Evolutionary conservation across 2,888 invertebrate species (phyloP), one percentile per base, ranked within the genome.

Genomic region (Pandemis heparana): DNA sequence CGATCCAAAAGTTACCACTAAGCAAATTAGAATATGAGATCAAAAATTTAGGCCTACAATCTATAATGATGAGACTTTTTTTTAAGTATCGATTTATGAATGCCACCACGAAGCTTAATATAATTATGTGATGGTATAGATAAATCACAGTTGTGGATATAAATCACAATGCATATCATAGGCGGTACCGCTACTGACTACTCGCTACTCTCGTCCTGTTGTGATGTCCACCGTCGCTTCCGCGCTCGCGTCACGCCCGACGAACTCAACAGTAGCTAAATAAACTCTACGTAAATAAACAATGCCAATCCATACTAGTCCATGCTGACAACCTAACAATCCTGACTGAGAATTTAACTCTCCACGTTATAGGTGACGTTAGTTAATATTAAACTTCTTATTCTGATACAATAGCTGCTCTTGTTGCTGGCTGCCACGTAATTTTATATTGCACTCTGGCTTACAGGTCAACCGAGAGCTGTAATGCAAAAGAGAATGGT

Each of bases 21-120:
- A 93, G 93, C 94, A 94, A 94, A 94, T 94, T 90, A 94, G 94
- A 94, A 92, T 93, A 94, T 94, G 94, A 94, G 94, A 94, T 94
- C 94, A 94, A 92, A 92, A 90, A 89, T 91, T 89, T 94, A 94
- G 94, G 94, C 94, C 94, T 94, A 94, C 92, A 87, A 89, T 91
- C 94, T 94, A 94, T 86, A 86, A 87, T 88, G 90, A 90, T 90
- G 91, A 91, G 90, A 91, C 88, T 87, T 90, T 91, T 51, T 87
- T 90, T 91, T 91, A 91, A 92, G 91, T 92, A 89, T 86, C 83
- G 91, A 92, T 93, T 91, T 90, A 92, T 89, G 86, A 87, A 90
- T 90, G 90, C 92, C 92, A 92, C 89, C 92, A 90, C 92, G 82
- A 80, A 83, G 85, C 87, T 87, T 85, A 87, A 85, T 86, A 88